Percentiles rank a stretch among this genome's conserved stretches.
phyloP scores from a whole-genome alignment of 1,140 invertebrate species.

The Limonius californicus region DNA sequence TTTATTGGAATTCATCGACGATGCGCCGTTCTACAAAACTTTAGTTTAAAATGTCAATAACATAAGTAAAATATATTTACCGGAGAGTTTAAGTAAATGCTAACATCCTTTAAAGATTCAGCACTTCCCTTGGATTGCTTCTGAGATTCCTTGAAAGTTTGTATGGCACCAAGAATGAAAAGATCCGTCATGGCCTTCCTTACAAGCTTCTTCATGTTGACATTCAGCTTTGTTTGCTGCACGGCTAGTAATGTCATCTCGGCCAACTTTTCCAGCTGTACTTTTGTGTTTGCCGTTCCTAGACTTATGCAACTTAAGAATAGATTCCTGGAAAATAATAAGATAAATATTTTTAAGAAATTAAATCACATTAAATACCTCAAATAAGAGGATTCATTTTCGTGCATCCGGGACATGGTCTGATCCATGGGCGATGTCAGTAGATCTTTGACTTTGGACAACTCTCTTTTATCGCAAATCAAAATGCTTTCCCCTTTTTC shows the following conservation, averaged over 20 bases:
- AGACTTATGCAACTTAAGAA: constrained; percentile 67
- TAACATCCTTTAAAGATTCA: background rate
- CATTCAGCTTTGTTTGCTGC: constrained; percentile 53
- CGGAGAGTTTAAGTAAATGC: no score
- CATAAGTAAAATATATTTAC: no score
- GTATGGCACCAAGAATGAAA: constrained; percentile 57
- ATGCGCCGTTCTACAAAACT: no score
- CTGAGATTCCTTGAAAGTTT: constrained; percentile 16
- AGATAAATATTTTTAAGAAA: background rate
- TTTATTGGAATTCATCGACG: no score
- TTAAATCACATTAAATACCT: constrained; percentile 36
- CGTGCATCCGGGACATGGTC: constrained; percentile 61
- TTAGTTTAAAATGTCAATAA: no score
- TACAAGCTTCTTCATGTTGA: constrained; percentile 57
- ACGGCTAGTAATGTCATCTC: constrained; percentile 58
- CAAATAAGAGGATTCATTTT: constrained; percentile 51
- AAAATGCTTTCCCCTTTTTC: constrained; percentile 78
- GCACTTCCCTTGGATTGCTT: no score
- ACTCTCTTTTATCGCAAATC: constrained; percentile 56
- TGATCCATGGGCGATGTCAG: constrained; percentile 65
- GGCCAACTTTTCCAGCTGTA: constrained; percentile 54
- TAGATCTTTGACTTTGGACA: constrained; percentile 55
- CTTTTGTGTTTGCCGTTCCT: constrained; percentile 54
- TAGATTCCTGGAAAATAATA: constrained; percentile 51
- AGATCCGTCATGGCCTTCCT: constrained; percentile 56